Conservation (phyloP, 2,113 vertebrate species). For the Actinemys pallida region DNA sequence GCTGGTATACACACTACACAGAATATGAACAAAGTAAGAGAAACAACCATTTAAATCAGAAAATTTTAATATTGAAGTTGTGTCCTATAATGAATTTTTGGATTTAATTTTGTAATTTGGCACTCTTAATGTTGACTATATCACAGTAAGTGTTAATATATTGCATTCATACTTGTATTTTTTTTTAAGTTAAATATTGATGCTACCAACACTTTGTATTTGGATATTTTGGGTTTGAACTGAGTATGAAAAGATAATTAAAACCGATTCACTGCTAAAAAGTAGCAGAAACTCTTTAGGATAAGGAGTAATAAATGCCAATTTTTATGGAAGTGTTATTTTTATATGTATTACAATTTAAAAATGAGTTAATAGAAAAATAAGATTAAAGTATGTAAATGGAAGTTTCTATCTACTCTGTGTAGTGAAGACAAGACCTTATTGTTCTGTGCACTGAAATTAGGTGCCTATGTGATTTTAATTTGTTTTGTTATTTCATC, state of each 20-base stretch:
- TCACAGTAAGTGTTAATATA: background rate
- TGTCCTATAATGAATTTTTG: background rate
- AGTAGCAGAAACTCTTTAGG: background rate
- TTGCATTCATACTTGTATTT: background rate
- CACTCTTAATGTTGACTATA: background rate
- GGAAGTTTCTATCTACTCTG: background rate
- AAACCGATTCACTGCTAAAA: background rate
- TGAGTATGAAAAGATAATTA: background rate
- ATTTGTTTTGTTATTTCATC: background rate
- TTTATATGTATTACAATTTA: background rate
- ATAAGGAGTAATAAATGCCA: background rate
- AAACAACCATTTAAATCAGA: background rate
- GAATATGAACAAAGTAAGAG: background rate
- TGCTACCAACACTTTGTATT: background rate
- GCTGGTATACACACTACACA: background rate
- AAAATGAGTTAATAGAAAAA: background rate
- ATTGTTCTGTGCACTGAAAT: background rate
- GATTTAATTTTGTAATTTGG: background rate
- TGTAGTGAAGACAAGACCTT: background rate
- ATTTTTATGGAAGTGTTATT: background rate
- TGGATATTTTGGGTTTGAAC: background rate
- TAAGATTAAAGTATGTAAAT: background rate
- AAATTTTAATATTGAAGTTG: background rate
- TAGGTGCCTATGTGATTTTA: background rate
- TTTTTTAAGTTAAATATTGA: background rate